phyloP scores from a whole-genome alignment of 2,888 invertebrate genomes.

The Conops quadrifasciatus region DNA sequence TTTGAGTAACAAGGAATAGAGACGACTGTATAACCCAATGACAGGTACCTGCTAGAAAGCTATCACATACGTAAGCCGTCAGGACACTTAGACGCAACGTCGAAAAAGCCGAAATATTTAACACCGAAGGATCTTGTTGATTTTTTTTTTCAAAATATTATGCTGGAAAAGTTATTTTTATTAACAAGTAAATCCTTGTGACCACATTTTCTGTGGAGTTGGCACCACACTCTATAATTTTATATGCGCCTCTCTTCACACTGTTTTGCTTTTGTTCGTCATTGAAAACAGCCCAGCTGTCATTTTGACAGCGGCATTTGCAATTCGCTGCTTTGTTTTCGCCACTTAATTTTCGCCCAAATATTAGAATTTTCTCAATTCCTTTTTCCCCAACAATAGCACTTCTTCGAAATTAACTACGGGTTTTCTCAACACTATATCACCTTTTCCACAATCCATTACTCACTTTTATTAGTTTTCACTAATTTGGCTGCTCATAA shows the following conservation, averaged over 20 bases:
- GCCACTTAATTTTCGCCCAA: constrained; percentile 30
- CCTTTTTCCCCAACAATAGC: constrained; percentile 34
- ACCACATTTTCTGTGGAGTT: background rate
- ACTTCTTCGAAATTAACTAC: constrained; percentile 28
- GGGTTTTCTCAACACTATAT: background rate
- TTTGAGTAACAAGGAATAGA: constrained; percentile 17
- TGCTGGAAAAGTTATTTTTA: background rate
- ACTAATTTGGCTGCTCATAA: background rate
- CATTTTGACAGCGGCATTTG: constrained; percentile 18
- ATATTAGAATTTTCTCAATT: constrained; percentile 36
- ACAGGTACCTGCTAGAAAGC: constrained; percentile 3
- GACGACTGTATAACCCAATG: constrained; percentile 2
- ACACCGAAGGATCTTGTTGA: background rate
- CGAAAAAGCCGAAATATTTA: background rate
- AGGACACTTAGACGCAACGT: background rate
- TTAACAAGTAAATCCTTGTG: background rate
- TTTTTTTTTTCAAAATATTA: background rate
- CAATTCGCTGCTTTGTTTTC: constrained; percentile 26
- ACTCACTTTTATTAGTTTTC: constrained; percentile 1
- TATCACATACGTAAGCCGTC: background rate
- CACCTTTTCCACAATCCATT: constrained; percentile 17
- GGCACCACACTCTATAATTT: background rate
- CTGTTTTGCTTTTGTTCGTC: constrained; percentile 10
- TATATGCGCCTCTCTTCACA: background rate
- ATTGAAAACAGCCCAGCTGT: background rate